phyloP scores from a whole-genome alignment of 1,140 invertebrate genomes.

The Pentalonia nigronervosa region DNA sequence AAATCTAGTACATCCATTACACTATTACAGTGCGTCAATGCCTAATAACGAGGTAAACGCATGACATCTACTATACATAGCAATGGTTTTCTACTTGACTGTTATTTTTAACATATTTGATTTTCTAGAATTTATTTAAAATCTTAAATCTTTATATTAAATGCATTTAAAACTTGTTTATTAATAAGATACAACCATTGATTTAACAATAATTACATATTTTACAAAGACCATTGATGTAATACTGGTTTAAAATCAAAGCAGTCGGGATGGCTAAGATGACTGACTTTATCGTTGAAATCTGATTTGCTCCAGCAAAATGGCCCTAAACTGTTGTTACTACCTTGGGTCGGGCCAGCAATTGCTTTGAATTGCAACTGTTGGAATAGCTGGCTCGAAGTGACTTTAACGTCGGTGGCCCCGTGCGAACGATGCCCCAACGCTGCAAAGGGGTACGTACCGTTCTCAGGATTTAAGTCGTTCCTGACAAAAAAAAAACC shows the following conservation, averaged over 20 bases:
- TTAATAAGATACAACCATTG: not conserved
- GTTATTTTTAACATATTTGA: not conserved
- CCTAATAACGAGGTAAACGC: no score
- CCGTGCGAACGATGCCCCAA: constrained; percentile 29
- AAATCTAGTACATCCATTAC: no score
- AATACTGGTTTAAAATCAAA: constrained; percentile 16
- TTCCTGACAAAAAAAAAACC: not conserved
- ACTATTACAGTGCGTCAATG: no score
- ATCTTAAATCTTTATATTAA: not conserved
- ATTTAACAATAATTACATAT: not conserved
- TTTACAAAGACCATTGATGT: constrained; percentile 30
- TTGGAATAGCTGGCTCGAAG: not conserved
- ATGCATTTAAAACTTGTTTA: not conserved
- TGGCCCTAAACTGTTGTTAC: not conserved
- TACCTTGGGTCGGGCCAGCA: constrained; percentile 33
- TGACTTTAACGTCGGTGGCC: constrained; percentile 34
- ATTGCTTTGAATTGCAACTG: constrained; percentile 19
- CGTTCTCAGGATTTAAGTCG: constrained; percentile 4
- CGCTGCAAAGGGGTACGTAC: constrained; percentile 26
- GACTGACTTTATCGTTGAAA: not conserved
- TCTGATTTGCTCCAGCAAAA: constrained; percentile 52
- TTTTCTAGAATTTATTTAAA: not conserved
- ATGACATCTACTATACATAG: no score
- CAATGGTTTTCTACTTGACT: no score
- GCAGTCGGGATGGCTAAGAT: constrained; percentile 28